A percentile compares a stretch with the other conserved stretches of the same genome.
Conservation (phyloP, 2,888 invertebrate genomes). For the Stenotaenia linearis region DNA sequence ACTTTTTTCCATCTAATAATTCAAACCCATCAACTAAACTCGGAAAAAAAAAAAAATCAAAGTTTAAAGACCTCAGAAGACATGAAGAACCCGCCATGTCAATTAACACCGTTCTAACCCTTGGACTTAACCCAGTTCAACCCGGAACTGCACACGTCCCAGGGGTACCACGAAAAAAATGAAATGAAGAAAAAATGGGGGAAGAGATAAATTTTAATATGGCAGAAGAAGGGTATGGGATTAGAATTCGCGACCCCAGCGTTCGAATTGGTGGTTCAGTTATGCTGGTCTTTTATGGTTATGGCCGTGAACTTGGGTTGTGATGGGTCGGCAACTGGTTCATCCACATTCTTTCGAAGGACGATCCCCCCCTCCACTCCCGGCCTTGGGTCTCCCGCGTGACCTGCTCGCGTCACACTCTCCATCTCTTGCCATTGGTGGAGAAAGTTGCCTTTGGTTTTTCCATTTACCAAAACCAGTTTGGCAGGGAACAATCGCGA, state of each 20-base stretch:
- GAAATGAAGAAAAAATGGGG: neutral
- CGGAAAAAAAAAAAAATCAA: neutral
- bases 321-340: conserved; percentile 15
- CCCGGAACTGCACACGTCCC: neutral
- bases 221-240: neutral
- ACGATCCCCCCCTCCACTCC: conserved; percentile 1
- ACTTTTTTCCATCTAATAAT: neutral
- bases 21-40: neutral
- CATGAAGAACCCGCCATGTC: neutral
- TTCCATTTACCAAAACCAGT: neutral
- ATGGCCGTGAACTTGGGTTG: conserved; percentile 15
- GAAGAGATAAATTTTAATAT: neutral
- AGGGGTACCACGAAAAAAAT: neutral
- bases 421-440: neutral
- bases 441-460: conserved; percentile 1
- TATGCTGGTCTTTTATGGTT: conserved; percentile 11
- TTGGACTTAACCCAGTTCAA: neutral
- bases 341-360: conserved; percentile 14
- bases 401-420: conserved; percentile 11
- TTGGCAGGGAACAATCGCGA: neutral
- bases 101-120: neutral
- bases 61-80: conserved; percentile 8
- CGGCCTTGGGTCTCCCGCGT: conserved; percentile 19
- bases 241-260: neutral
- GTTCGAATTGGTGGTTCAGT: neutral